Conservation (phyloP, 2,113 vertebrate species). For the Tympanuchus pallidicinctus region DNA sequence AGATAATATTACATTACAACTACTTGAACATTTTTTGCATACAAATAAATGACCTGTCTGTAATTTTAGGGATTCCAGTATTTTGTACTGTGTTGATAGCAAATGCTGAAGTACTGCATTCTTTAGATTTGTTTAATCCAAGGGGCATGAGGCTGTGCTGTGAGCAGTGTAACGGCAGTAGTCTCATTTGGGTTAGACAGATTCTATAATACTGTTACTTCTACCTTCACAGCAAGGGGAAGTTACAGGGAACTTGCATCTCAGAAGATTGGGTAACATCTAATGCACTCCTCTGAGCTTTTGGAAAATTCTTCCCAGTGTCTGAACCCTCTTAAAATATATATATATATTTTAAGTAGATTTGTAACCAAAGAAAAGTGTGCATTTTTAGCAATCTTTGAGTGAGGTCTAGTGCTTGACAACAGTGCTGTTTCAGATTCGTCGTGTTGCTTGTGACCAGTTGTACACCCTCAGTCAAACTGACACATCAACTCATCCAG, state of each 20-base stretch:
- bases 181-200: background rate
- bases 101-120: background rate
- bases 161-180: background rate
- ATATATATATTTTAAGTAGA: background rate
- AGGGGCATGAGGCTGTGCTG: background rate
- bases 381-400: background rate
- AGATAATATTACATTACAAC: background rate
- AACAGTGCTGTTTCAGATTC: constrained; percentile 82
- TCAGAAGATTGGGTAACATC: background rate
- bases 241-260: background rate
- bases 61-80: background rate
- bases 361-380: background rate
- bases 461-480: constrained; percentile 97
- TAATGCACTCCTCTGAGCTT: background rate
- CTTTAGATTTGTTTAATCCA: background rate
- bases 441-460: constrained; percentile 96
- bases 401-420: background rate
- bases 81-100: background rate
- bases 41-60: background rate
- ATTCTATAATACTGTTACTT: background rate
- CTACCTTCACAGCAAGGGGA: background rate
- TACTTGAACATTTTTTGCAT: background rate
- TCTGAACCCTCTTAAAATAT: background rate
- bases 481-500: constrained; percentile 90
- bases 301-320: background rate